Evolutionary conservation across 2,797 vertebrate species (phyloP), one percentile per base, ranked within the genome.

Genomic region (Sebastes nivosus): DNA sequence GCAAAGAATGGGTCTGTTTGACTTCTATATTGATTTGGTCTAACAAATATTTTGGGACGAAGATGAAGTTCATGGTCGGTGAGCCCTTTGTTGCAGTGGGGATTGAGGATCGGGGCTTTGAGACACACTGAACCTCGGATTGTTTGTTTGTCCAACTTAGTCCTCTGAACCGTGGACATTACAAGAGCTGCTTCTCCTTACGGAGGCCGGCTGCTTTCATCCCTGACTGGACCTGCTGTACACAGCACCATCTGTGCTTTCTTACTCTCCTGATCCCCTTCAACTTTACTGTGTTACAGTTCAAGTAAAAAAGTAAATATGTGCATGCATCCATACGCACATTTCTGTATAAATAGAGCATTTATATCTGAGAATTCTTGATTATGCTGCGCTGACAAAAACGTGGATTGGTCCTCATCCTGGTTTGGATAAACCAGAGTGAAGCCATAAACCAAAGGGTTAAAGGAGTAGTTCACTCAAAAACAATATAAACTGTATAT

Each of bases 171-270:
- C n/a, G 1, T 36, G 54, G 58, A 67, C 27, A 9, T 80, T 11
- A 73, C 60, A 71, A 79, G 50, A 75, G 1, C 27, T 77, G 77
- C 63, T 77, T 76, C 54, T 63, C 65, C 72, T 72, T 29, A 75
- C 16, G 7, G 63, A 78, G 4, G 36, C 52, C 68, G 72, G 46
- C 66, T 75, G 64, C 73, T 79, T 81, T 81, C 59, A 81, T 36
- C 71, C 54, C 73, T 81, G 77, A 81, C 72, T 75, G 76, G 54
- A 82, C 58, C 59, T 77, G 64, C 25, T 55, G 42, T 59, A 52
- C 12, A 83, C 72, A 67, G 25, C 1, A 61, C 79, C 73, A 20
- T 63, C 52, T 30, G 69, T 63, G 25, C 54, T 57, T 29, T 42
- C 32, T 36, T 6, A 16, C 55, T 36, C 14, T 20, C 18, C 61